phyloP scores from a whole-genome alignment of 2,797 vertebrate species.

The Enteromius radiatus region DNA sequence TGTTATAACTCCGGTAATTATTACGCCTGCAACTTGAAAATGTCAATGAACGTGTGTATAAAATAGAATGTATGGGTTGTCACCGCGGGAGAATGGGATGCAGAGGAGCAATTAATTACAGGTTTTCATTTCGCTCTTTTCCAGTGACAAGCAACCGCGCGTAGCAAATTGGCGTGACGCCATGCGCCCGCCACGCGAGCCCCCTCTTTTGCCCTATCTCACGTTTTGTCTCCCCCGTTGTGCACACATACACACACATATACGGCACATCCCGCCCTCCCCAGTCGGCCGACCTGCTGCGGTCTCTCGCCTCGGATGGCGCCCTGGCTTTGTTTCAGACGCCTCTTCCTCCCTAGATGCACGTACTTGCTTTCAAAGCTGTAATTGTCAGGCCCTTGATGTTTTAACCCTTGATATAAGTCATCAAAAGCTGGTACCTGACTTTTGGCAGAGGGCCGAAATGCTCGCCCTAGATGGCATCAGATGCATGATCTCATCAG shows the following conservation, averaged over 20 bases:
- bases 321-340: conserved; percentile 42
- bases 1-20: conserved; percentile 95
- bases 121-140: conserved; percentile 85
- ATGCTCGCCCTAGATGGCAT: conserved; percentile 36
- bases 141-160: conserved; percentile 75
- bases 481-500: conserved; percentile 48
- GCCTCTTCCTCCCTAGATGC: conserved; percentile 13
- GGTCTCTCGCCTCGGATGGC: not conserved
- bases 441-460: conserved; percentile 36
- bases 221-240: conserved; percentile 10
- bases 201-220: conserved; percentile 46
- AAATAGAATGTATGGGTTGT: conserved; percentile 85
- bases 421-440: conserved; percentile 39
- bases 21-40: conserved; percentile 89
- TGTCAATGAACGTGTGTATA: conserved; percentile 87
- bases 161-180: conserved; percentile 76
- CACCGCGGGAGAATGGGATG: conserved; percentile 79
- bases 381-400: conserved; percentile 36
- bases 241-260: not conserved
- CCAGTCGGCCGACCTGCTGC: not conserved
- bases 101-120: conserved; percentile 90
- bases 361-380: not conserved
- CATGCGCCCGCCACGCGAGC: conserved; percentile 59
- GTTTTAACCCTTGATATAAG: conserved; percentile 48
- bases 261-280: not conserved